These are phyloP conservation scores for Nomada ruficornis DNA, from an alignment of 2,888 invertebrate species.

Conservation along the genomic window DNA sequence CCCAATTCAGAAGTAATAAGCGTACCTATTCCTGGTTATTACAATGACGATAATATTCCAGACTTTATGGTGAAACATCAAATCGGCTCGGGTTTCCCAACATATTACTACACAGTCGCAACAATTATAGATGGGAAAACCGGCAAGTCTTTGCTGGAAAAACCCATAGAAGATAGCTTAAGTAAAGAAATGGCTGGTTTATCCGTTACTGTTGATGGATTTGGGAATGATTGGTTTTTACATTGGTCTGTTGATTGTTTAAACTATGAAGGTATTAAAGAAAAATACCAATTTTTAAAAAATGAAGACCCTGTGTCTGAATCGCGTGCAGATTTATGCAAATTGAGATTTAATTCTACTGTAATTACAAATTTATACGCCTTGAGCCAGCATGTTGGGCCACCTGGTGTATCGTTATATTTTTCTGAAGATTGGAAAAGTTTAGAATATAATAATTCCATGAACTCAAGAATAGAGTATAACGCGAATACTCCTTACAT, in stretches of 20 bases:
- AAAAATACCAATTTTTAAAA: constrained; percentile 85
- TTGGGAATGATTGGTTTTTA: constrained; percentile 91
- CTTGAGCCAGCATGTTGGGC: constrained; percentile 87
- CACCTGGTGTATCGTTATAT: constrained; percentile 90
- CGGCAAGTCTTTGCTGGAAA: constrained; percentile 86
- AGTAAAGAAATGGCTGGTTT: constrained; percentile 87
- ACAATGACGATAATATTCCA: constrained; percentile 90
- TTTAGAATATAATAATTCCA: constrained; percentile 83
- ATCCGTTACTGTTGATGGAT: constrained; percentile 86
- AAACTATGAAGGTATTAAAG: constrained; percentile 83
- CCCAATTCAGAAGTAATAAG: constrained; percentile 89
- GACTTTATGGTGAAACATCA: constrained; percentile 92
- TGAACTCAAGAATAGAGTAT: constrained; percentile 85
- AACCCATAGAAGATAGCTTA: constrained; percentile 87
- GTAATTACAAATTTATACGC: constrained; percentile 89
- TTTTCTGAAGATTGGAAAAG: constrained; percentile 86
- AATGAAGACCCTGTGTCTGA: constrained; percentile 73
- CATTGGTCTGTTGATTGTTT: constrained; percentile 91
- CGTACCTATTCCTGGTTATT: constrained; percentile 91
- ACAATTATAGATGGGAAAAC: constrained; percentile 86
- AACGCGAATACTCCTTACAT: constrained; percentile 63
- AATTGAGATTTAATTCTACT: constrained; percentile 89
- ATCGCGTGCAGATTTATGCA: constrained; percentile 87
- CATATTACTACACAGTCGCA: constrained; percentile 90
- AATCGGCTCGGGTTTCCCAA: constrained; percentile 89